Conservation (phyloP, 2,797 vertebrate genomes). For the Anisognathus igniventris region DNA sequence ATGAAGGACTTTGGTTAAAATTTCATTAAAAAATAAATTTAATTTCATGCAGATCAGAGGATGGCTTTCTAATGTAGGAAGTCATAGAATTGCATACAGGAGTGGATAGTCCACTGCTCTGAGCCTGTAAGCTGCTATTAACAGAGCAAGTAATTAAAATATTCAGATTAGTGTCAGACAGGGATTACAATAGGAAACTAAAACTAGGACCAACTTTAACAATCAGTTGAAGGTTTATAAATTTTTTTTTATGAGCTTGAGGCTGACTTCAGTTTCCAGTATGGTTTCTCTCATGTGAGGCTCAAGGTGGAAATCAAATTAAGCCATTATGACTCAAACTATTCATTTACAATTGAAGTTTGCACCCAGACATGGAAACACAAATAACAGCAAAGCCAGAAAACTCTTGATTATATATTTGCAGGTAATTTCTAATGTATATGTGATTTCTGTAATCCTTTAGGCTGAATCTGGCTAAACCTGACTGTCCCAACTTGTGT, state of each 20-base stretch:
- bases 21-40: neutral
- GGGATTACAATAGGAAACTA: neutral
- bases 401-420: neutral
- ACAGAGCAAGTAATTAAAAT: slow-evolving; percentile 16
- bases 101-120: neutral
- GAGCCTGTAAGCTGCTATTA: slow-evolving; percentile 5
- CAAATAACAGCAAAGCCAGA: neutral
- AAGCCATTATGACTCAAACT: neutral
- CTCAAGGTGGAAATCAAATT: neutral
- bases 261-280: neutral
- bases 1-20: neutral
- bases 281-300: neutral
- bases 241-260: neutral
- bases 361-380: neutral
- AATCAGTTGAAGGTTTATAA: neutral
- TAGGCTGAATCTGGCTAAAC: neutral
- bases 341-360: neutral
- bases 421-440: neutral
- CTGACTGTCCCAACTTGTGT: neutral
- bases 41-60: neutral
- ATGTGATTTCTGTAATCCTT: neutral
- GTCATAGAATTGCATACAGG: neutral
- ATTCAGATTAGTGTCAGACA: slow-evolving; percentile 7
- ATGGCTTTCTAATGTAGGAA: slow-evolving; percentile 5
- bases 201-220: neutral